Conservation (phyloP, 1,140 invertebrate genomes). For the Drosophila varians region DNA sequence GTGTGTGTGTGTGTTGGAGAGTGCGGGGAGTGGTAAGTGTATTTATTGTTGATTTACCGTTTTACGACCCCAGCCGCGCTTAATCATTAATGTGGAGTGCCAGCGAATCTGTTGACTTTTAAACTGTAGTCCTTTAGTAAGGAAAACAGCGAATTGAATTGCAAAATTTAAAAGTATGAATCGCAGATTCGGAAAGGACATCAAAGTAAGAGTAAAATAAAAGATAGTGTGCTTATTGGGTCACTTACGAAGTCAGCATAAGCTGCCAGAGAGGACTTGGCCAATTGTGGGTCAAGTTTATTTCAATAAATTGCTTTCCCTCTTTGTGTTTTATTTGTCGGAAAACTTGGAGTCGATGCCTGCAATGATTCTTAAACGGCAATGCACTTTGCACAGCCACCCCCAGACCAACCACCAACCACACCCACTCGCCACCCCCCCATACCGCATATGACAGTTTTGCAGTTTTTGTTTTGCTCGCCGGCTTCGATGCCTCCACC, state of each 20-base stretch:
- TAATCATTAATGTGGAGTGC: slow-evolving; percentile 24
- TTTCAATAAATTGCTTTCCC: slow-evolving; percentile 46
- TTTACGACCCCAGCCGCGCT: slow-evolving; percentile 38
- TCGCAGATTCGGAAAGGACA: no score
- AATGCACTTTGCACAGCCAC: slow-evolving; percentile 40
- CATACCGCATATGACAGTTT: slow-evolving; percentile 72
- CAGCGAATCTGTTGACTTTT: slow-evolving; percentile 26
- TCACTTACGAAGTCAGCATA: neutral
- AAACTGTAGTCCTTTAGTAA: neutral
- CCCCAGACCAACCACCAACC: slow-evolving; percentile 3
- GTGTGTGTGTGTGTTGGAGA: slow-evolving; percentile 25
- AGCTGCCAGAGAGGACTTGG: neutral
- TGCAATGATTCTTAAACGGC: slow-evolving; percentile 40
- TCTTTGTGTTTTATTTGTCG: slow-evolving; percentile 17
- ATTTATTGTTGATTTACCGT: slow-evolving; percentile 48
- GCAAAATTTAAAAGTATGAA: no score
- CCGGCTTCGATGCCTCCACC: slow-evolving; percentile 57
- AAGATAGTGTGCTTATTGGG: neutral
- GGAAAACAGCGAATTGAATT: neutral
- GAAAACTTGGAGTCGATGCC: slow-evolving; percentile 13
- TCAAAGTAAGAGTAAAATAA: no score
- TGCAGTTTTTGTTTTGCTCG: slow-evolving; percentile 80
- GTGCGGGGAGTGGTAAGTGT: slow-evolving; percentile 15
- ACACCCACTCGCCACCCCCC: slow-evolving; percentile 3
- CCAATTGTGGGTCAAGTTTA: slow-evolving; percentile 57